phyloP scores from a whole-genome alignment of 2,113 vertebrate species.

The Actinemys pallida region DNA sequence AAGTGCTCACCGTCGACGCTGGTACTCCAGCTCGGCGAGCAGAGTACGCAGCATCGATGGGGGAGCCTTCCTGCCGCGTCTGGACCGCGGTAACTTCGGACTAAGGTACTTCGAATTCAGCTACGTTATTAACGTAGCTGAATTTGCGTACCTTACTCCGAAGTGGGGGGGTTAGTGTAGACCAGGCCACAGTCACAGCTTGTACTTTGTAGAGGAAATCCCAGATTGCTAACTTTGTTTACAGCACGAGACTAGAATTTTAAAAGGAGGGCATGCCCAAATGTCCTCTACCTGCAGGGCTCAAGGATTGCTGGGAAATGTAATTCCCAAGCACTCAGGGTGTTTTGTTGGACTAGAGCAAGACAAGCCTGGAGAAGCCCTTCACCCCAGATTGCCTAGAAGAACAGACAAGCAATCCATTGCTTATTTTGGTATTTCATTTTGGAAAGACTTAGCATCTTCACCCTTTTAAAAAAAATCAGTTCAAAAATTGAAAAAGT shows the following conservation, averaged over 20 bases:
- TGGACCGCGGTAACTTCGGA: no score
- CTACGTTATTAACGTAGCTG: no score
- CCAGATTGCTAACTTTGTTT: not conserved
- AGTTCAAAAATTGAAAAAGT: not conserved
- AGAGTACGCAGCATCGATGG: no score
- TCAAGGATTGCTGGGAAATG: not conserved
- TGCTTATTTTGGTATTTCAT: not conserved
- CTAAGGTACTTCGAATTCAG: no score
- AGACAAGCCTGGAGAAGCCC: not conserved
- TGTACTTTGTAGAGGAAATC: not conserved
- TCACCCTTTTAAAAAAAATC: not conserved
- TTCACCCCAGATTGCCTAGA: not conserved
- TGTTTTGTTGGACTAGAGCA: not conserved
- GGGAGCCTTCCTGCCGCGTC: no score
- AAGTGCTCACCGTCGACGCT: no score
- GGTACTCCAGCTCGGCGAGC: no score
- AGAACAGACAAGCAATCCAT: not conserved
- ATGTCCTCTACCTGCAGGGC: not conserved
- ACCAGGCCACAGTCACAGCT: not conserved
- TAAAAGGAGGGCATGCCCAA: not conserved
- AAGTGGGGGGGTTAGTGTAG: no score
- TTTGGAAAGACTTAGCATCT: not conserved
- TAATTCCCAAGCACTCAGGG: not conserved
- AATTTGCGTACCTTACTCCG: no score
- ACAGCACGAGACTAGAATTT: not conserved